Conservation (phyloP, 2,797 vertebrate species). For the Coccyzus lansbergi region DNA sequence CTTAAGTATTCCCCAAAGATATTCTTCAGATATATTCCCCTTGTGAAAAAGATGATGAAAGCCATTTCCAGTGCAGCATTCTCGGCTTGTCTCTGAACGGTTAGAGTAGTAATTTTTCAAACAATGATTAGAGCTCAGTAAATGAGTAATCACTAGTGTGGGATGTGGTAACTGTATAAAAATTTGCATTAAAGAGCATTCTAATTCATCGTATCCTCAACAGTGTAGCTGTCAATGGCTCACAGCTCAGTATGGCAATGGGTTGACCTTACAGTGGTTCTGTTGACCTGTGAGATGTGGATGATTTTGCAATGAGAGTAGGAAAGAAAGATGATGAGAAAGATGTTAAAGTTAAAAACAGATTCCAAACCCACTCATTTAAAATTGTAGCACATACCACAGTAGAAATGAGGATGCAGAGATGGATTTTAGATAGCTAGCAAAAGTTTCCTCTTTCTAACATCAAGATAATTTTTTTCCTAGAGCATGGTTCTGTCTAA, state of each 20-base stretch:
- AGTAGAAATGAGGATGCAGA: rapidly evolving
- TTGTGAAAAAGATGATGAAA: background rate
- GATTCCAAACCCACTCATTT: background rate
- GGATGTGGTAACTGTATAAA: background rate
- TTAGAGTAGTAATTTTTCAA: background rate
- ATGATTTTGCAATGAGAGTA: background rate
- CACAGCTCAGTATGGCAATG: rapidly evolving
- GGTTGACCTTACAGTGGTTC: background rate
- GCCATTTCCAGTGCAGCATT: background rate
- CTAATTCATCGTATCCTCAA: background rate
- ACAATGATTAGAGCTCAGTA: background rate
- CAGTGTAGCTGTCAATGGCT: background rate
- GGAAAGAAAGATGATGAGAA: background rate
- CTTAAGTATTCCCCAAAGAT: background rate
- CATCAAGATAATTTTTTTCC: background rate
- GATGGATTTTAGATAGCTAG: background rate
- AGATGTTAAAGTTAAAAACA: background rate
- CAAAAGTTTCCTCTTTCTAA: background rate
- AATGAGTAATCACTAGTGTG: background rate
- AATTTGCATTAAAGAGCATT: background rate
- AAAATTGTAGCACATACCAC: background rate
- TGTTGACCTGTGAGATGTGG: background rate
- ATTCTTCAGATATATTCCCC: background rate
- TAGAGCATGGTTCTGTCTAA: background rate
- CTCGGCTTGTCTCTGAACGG: background rate